phyloP scores from a whole-genome alignment of 2,113 vertebrate species.

The Ranitomeya imitator region DNA sequence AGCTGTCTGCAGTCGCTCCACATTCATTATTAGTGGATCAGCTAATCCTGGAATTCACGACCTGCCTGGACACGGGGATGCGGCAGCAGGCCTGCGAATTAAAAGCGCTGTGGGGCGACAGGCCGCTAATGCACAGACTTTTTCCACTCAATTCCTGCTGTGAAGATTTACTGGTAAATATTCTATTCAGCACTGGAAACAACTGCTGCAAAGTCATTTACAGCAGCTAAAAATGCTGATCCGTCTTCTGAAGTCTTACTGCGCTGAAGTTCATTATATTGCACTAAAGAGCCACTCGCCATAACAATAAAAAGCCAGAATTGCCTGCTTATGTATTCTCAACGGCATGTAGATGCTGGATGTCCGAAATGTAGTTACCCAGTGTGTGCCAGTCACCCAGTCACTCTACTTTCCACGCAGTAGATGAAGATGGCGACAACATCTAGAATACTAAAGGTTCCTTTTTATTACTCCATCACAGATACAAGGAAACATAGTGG shows the following conservation, averaged over 20 bases:
- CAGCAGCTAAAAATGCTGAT: neutral
- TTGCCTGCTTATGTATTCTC: neutral
- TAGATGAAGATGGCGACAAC: no score
- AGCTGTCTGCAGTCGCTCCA: slow-evolving; percentile 72
- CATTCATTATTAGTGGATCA: slow-evolving; percentile 68
- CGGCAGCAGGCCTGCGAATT: slow-evolving; percentile 88
- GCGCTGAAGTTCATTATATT: neutral
- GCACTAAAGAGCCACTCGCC: neutral
- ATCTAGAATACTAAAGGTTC: no score
- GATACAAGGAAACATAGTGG: no score
- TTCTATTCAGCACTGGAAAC: neutral
- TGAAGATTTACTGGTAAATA: slow-evolving; percentile 72
- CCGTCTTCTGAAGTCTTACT: neutral
- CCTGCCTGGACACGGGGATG: slow-evolving; percentile 84
- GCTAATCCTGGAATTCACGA: slow-evolving; percentile 74
- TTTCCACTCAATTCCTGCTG: slow-evolving; percentile 73
- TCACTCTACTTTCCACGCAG: neutral
- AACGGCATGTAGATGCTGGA: neutral
- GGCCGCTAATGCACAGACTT: slow-evolving; percentile 74
- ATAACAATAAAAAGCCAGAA: neutral
- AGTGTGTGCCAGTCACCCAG: no score
- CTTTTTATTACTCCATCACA: no score
- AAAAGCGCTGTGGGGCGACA: slow-evolving; percentile 78
- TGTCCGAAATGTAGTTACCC: neutral
- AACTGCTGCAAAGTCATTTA: neutral